A percentile compares a stretch with the other conserved stretches of the same genome.
These are phyloP conservation scores for Meghimatium bilineatum DNA, from an alignment of 2,888 invertebrate genomes.

Conservation along the genomic window DNA sequence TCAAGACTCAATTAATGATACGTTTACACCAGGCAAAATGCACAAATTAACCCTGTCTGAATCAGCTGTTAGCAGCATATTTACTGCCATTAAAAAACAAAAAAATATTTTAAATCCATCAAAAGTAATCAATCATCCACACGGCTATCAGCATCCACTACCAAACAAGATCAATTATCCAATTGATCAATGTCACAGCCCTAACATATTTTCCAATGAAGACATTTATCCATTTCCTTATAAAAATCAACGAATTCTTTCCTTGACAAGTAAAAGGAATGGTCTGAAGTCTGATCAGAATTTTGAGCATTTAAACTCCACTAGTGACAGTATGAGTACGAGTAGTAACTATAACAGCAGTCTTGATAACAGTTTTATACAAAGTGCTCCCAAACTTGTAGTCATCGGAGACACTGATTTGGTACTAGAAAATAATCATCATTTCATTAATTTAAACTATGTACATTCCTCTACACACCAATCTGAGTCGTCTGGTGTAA, in stretches of 20 bases:
- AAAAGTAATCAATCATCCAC: neutral
- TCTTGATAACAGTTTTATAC: neutral
- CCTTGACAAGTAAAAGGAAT: neutral
- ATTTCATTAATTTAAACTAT: neutral
- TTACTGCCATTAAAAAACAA: neutral
- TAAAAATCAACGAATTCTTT: neutral
- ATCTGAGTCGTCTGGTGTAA: neutral
- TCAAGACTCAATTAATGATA: neutral
- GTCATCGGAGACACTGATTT: constrained; percentile 2
- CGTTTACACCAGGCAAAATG: neutral
- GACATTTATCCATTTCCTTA: neutral
- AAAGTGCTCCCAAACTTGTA: neutral
- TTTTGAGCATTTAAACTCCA: constrained; percentile 4
- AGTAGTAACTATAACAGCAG: constrained; percentile 4
- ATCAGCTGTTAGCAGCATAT: constrained; percentile 16
- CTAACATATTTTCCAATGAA: neutral
- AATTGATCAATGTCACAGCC: neutral
- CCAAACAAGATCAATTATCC: neutral
- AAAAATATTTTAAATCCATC: neutral
- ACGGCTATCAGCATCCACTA: neutral
- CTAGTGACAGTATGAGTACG: neutral
- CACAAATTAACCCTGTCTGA: neutral
- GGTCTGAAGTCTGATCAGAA: constrained; percentile 19
- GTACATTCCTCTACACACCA: neutral
- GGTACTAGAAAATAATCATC: neutral